These are phyloP conservation scores for Vireo griseus DNA, from an alignment of 2,797 vertebrate genomes.

Conservation along the genomic window DNA sequence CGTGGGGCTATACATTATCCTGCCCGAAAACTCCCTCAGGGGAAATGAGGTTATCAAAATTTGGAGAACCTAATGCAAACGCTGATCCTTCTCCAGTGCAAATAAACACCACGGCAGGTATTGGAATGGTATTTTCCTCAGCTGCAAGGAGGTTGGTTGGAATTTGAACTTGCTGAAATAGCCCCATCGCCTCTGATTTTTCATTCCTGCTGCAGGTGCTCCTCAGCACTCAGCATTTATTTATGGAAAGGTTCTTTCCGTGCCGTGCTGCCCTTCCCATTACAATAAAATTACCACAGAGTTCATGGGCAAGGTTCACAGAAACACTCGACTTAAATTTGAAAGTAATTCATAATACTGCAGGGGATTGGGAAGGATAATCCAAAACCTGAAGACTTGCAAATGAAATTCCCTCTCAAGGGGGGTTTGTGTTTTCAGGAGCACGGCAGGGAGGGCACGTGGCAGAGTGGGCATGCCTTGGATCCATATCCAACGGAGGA, in stretches of 20 bases:
- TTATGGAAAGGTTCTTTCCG: not conserved
- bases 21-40: constrained; percentile 37
- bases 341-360: not conserved
- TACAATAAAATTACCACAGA: not conserved
- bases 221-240: not conserved
- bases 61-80: constrained; percentile 12
- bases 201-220: not conserved
- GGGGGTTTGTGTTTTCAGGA: not conserved
- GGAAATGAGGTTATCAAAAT: constrained; percentile 40
- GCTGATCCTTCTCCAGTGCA: constrained; percentile 12
- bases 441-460: fast-evolving
- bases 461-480: not conserved
- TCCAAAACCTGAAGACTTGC: not conserved
- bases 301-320: not conserved
- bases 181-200: not conserved
- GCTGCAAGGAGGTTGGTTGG: not conserved
- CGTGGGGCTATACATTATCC: constrained; percentile 63
- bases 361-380: not conserved
- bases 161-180: not conserved
- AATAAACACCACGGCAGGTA: not conserved
- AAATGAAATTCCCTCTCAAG: not conserved
- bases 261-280: not conserved
- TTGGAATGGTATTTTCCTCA: not conserved
- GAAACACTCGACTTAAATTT: not conserved
- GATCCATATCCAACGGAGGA: fast-evolving